Evolutionary conservation across 2,113 vertebrate genomes (phyloP).

Genomic region (Poeciliopsis retropinna): DNA sequence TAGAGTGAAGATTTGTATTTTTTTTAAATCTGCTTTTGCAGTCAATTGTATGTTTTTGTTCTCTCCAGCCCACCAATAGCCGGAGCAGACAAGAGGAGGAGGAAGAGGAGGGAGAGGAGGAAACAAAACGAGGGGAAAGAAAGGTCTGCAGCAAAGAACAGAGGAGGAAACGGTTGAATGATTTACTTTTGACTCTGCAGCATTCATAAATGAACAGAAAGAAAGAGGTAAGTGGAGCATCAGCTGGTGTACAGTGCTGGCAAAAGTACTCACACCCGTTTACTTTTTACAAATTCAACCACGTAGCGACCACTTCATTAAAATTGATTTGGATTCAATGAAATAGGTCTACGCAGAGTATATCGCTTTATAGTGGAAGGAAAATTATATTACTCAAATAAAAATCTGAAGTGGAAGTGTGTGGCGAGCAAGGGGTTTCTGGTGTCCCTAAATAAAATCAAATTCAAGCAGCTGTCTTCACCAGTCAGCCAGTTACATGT

Average conservation of each 20-base stretch:
- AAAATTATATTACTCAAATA: neutral
- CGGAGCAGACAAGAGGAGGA: slow-evolving; percentile 77
- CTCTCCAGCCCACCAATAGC: slow-evolving; percentile 58
- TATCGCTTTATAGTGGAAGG: too few relatives aligned
- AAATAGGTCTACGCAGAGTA: too few relatives aligned
- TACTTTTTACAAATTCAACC: neutral
- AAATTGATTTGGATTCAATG: too few relatives aligned
- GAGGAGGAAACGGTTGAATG: slow-evolving; percentile 89
- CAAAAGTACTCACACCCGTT: neutral
- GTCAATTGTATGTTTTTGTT: slow-evolving; percentile 46
- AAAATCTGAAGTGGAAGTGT: neutral
- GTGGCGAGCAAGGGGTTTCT: too few relatives aligned
- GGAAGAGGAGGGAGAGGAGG: slow-evolving; percentile 49
- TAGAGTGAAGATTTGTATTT: slow-evolving; percentile 4
- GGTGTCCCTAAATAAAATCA: neutral
- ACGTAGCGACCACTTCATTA: neutral
- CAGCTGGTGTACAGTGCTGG: neutral
- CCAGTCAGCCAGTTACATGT: neutral
- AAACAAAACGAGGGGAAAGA: slow-evolving; percentile 79
- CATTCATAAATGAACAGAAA: slow-evolving; percentile 73
- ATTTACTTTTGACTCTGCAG: slow-evolving; percentile 87
- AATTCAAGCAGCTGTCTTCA: neutral
- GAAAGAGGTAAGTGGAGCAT: slow-evolving; percentile 48
- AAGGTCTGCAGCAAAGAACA: slow-evolving; percentile 76
- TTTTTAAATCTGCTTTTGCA: slow-evolving; percentile 48